phyloP scores from a whole-genome alignment of 2,113 vertebrate species.

The Enhydra lutris region DNA sequence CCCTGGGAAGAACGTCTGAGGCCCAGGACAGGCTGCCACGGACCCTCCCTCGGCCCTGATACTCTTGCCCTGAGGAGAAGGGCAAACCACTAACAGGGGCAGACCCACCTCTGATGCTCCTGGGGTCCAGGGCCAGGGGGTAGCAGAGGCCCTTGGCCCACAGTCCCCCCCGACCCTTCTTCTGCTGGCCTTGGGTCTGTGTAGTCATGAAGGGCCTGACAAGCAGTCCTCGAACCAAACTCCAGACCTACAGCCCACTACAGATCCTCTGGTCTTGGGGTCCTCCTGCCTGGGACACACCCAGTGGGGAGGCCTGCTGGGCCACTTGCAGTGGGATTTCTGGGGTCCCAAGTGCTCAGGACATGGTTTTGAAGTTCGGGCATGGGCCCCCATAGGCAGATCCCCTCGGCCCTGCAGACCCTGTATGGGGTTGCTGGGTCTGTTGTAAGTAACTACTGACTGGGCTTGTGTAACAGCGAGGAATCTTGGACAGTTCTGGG shows the following conservation, averaged over 20 bases:
- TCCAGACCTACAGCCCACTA: rapidly evolving
- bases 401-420: not conserved
- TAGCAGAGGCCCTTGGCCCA: too few relatives aligned
- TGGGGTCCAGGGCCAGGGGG: not conserved
- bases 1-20: not conserved
- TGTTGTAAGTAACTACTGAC: too few relatives aligned
- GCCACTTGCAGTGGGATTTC: not conserved
- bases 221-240: not conserved
- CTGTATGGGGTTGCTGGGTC: not conserved
- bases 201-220: rapidly evolving
- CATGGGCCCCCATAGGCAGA: rapidly evolving
- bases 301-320: not conserved
- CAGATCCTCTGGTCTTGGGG: not conserved
- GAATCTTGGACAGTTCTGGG: not conserved
- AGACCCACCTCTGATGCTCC: not conserved
- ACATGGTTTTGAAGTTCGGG: not conserved
- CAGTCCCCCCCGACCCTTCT: too few relatives aligned
- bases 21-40: not conserved
- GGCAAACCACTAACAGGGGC: rapidly evolving
- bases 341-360: too few relatives aligned
- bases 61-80: too few relatives aligned
- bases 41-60: rapidly evolving
- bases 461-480: rapidly evolving
- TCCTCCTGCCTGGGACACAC: rapidly evolving
- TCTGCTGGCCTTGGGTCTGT: not conserved